Base-by-base conservation (phyloP, 2,888 invertebrate genomes). In the Eretmocerus hayati region DNA sequence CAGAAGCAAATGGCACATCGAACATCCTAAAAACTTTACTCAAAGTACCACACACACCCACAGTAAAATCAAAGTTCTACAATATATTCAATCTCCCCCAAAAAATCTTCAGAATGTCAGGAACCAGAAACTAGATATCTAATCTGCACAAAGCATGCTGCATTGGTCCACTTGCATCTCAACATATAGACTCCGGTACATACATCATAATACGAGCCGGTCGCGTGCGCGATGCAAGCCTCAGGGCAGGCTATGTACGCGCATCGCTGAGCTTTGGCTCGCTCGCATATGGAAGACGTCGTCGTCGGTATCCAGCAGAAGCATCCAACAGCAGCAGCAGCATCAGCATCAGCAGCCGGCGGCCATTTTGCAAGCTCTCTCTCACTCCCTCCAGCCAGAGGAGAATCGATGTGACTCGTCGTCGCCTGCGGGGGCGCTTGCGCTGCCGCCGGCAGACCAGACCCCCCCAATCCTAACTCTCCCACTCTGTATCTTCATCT, bases 321-420 rank as follows among this genome's bases (percentile, higher is more conserved):
- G 41, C 2, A 23, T n/a, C 32, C 13, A 30, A 35, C 15, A 5
- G 21, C 13, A 36, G 57, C 56, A 62, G 61, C 64, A 65, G 67
- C 63, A 67, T 66, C 65, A 64, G 63, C 50, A 69, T 65, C 59
- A 58, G 61, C 53, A n/a, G 67, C 67, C 68, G 62, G 64, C 69
- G 66, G 70, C 71, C 71, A 71, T 71, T 71, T 71, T 71, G 71
- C 26, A 71, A 70, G 70, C 71, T 69, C 66, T 69, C 70, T 65
- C 69, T 37, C 37, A 20, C 20, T 35, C 35, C 8, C 65, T 67
- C 68, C 65, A 67, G 15, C 66, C n/a, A n/a, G n/a, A 65, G 66
- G 67, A 70, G 71, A 71, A 71, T 71, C 71, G 69, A 71, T 71
- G 71, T 68, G 70, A 66, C 11, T 39, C 66, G 70, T 71, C 62